These are phyloP conservation scores for Panthera uncia DNA, from an alignment of 2,113 vertebrate species.

Conservation along the genomic window DNA sequence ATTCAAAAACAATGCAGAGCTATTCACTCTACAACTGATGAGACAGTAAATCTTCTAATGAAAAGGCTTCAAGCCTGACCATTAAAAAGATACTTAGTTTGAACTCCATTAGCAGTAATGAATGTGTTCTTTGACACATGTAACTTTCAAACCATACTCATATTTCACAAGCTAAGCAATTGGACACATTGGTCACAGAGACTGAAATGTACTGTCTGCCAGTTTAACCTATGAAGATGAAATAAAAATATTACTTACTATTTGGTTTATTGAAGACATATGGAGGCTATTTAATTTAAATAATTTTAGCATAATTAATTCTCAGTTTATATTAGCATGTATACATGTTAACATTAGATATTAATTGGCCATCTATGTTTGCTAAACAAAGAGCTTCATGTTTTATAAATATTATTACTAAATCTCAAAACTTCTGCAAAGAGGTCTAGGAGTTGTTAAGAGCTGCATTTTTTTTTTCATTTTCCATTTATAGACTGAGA, in stretches of 20 bases:
- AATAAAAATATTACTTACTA: background rate
- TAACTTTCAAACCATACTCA: slow-evolving; percentile 28
- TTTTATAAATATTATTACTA: background rate
- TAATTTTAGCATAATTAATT: background rate
- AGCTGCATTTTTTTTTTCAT: background rate
- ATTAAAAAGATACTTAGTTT: slow-evolving; percentile 51
- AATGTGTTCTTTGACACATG: slow-evolving; percentile 12
- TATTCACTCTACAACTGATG: slow-evolving; percentile 18
- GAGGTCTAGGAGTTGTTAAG: background rate
- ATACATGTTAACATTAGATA: background rate
- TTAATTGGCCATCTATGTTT: background rate
- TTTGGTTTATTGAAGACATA: background rate
- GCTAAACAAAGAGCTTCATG: background rate
- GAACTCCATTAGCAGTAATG: slow-evolving; percentile 9
- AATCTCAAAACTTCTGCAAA: background rate
- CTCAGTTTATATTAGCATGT: background rate
- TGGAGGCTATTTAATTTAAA: background rate
- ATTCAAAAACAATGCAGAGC: slow-evolving; percentile 54
- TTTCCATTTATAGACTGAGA: background rate
- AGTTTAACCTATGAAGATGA: background rate
- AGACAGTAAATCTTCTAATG: slow-evolving; percentile 26
- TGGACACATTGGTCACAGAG: background rate
- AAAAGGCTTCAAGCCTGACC: slow-evolving; percentile 21
- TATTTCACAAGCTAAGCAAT: slow-evolving; percentile 46
- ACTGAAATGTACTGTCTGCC: background rate